Evolutionary conservation across 2,113 vertebrate species (phyloP), one percentile per base, ranked within the genome.

Genomic region (Seriola quinqueradiata): DNA sequence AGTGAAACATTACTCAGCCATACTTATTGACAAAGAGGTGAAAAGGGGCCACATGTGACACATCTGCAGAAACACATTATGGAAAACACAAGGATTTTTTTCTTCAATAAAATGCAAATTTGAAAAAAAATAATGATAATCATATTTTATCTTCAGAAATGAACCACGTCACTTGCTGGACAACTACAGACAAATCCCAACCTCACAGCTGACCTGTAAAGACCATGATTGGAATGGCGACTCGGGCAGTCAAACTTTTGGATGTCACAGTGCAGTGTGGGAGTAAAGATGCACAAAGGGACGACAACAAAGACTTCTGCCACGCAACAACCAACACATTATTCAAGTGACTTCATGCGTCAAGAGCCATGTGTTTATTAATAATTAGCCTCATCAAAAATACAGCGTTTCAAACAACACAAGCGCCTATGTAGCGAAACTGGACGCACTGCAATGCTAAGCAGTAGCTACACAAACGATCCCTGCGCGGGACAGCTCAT

Each of bases 401-500:
- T 19, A 25, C 36, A 36, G 28, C 13, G 16, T 34, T 44, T 34
- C 10, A 6, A 50, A 28, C 13, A 8, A 4, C 12, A 64, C 61
- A 67, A 63, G 4, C 28, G 3, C 32, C 17, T 34, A 21, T 8
- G 70, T 2, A 8, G 32, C 40, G 21, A 67, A 0, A 19, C 0
- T 7, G 16, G 1, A 17, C 4, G 28, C 5, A 5, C 42, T 70
- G 48, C 3, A 17, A 23, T 1, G 72, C 11, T 1, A 21, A 74
- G 23, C 0, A 64, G 12, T 32, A 63, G 19, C 50, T 23, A 48
- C 36, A 64, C 25, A 48, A 28, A 16, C 3, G 6, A 71, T 42
- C 71, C 65, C 70, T 34, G 28, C 14, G 52, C 65, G 50, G 81
- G 81, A 75, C 72, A 78, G 23, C 25, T 0, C 4, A 0, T 4